Evolutionary conservation across 2,113 vertebrate species (phyloP).

Genomic region (Struthidea cinerea): DNA sequence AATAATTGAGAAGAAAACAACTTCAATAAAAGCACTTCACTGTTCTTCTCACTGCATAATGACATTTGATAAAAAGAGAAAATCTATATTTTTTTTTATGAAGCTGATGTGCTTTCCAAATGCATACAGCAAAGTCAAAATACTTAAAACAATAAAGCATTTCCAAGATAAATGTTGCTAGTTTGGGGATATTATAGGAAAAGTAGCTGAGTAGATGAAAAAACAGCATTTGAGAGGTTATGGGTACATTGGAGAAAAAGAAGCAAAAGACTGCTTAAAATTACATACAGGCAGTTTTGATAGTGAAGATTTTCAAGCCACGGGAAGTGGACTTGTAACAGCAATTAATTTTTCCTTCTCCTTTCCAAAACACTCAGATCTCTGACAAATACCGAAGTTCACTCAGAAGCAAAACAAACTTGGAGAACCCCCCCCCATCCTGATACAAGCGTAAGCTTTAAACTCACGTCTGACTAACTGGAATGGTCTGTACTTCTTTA

Average conservation of each 20-base stretch:
- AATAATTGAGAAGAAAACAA: background rate
- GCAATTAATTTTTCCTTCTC: background rate
- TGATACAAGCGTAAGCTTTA: background rate
- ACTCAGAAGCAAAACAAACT: background rate
- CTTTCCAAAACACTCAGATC: background rate
- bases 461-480: background rate
- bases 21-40: background rate
- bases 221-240: background rate
- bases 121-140: background rate
- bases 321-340: background rate
- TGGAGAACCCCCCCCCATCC: background rate
- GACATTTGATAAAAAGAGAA: background rate
- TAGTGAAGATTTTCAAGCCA: background rate
- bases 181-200: background rate
- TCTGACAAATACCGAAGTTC: background rate
- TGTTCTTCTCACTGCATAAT: background rate
- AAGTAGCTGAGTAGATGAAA: background rate
- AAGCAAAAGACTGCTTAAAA: background rate
- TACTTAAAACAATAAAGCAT: background rate
- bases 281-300: background rate
- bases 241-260: background rate
- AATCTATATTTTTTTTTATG: background rate
- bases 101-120: background rate
- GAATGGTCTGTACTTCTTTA: background rate
- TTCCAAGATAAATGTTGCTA: background rate